Evolutionary conservation across 35 echinoderm and acorn worm species (phyloP).

Genomic region (Amphiura filiformis): DNA sequence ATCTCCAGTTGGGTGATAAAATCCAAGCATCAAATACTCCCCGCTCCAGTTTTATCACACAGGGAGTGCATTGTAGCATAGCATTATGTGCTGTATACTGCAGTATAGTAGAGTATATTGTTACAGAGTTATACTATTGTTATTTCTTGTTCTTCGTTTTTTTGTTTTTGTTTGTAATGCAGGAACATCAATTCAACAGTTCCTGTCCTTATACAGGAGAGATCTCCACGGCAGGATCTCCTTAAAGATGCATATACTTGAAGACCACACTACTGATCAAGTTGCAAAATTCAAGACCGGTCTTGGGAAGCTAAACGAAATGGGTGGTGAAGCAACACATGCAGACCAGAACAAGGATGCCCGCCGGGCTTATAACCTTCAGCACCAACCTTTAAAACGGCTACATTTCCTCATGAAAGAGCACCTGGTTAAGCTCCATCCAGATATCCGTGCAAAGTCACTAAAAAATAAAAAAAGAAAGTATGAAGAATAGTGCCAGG

Average conservation of each 20-base stretch:
- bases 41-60: too few species aligned
- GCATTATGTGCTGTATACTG: too few species aligned
- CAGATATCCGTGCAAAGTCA: not conserved
- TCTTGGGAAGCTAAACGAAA: not conserved
- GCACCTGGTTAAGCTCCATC: not conserved
- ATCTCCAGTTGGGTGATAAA: too few species aligned
- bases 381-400: not conserved
- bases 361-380: not conserved
- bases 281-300: not conserved
- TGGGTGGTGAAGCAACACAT: conserved; percentile 1
- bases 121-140: too few species aligned
- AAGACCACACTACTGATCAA: conserved; percentile 13
- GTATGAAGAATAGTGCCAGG: too few species aligned
- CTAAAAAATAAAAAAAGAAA: not conserved
- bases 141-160: too few species aligned
- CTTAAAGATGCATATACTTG: conserved; percentile 1
- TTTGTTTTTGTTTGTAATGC: too few species aligned
- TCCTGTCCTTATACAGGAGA: not conserved
- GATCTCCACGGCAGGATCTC: not conserved
- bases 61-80: too few species aligned
- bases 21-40: too few species aligned
- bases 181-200: not conserved
- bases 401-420: not conserved
- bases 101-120: too few species aligned
- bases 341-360: not conserved